Percentiles rank a stretch among this genome's conserved stretches.
These are phyloP conservation scores for Lysiphlebus fabarum DNA, from an alignment of 1,140 invertebrate genomes.

Conservation along the genomic window DNA sequence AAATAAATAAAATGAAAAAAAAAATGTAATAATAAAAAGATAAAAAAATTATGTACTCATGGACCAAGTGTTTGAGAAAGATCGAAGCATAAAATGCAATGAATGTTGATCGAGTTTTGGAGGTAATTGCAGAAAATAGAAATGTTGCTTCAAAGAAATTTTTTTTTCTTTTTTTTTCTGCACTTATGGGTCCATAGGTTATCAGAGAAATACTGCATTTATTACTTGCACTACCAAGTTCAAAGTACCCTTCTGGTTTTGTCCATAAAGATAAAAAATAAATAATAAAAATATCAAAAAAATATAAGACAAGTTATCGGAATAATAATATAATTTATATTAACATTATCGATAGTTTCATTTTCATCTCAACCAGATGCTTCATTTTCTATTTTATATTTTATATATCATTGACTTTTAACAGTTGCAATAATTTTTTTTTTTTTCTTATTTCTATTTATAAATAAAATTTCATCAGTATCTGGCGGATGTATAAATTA, in stretches of 20 bases:
- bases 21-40: no score
- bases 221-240: conserved; percentile 12
- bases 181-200: conserved; percentile 26
- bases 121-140: background rate
- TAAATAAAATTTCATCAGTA: no score
- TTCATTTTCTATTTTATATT: no score
- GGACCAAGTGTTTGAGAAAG: background rate
- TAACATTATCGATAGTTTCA: no score
- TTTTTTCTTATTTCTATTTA: background rate
- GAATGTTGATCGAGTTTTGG: background rate
- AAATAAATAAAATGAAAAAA: no score
- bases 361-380: no score
- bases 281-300: background rate
- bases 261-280: conserved; percentile 7
- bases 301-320: no score
- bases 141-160: conserved; percentile 21
- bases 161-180: no score
- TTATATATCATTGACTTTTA: no score
- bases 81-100: background rate
- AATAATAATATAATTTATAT: no score
- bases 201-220: conserved; percentile 27
- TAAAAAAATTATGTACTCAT: background rate
- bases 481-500: no score
- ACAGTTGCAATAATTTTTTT: no score
- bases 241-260: conserved; percentile 6